Conservation (phyloP, 2,888 invertebrate species). For the Epinotia demarniana region DNA sequence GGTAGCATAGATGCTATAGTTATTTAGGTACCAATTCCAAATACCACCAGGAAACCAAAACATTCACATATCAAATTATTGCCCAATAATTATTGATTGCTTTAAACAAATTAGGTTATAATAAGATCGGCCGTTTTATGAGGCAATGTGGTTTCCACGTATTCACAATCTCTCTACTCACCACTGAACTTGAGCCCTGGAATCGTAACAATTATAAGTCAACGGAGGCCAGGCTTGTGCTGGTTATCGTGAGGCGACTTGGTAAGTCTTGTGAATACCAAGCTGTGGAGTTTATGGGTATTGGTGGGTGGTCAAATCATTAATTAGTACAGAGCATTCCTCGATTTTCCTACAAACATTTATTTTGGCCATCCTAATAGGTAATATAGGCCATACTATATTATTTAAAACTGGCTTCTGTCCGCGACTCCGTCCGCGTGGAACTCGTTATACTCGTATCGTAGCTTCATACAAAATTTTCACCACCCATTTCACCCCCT, state of each 20-base stretch:
- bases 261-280: background rate
- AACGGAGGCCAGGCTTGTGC: background rate
- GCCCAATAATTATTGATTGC: constrained; percentile 23
- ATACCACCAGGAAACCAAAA: constrained; percentile 10
- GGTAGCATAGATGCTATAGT: too few species aligned
- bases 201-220: too few species aligned
- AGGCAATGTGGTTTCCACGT: constrained; percentile 9
- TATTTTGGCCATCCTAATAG: background rate
- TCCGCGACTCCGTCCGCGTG: too few species aligned
- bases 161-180: background rate
- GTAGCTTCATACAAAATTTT: too few species aligned
- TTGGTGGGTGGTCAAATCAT: constrained; percentile 15
- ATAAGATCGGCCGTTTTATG: constrained; percentile 13
- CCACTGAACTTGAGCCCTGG: background rate
- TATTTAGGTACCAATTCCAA: background rate
- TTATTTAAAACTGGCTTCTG: background rate
- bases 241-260: background rate
- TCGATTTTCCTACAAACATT: background rate
- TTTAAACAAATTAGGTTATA: constrained; percentile 32
- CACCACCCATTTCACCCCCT: too few species aligned
- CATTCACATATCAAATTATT: constrained; percentile 10
- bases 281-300: background rate
- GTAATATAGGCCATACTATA: too few species aligned
- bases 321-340: background rate
- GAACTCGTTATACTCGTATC: too few species aligned